Percentiles rank a stretch among this genome's conserved stretches.
These are phyloP conservation scores for Dryas iulia DNA, from an alignment of 1,140 invertebrate genomes.

Conservation along the genomic window DNA sequence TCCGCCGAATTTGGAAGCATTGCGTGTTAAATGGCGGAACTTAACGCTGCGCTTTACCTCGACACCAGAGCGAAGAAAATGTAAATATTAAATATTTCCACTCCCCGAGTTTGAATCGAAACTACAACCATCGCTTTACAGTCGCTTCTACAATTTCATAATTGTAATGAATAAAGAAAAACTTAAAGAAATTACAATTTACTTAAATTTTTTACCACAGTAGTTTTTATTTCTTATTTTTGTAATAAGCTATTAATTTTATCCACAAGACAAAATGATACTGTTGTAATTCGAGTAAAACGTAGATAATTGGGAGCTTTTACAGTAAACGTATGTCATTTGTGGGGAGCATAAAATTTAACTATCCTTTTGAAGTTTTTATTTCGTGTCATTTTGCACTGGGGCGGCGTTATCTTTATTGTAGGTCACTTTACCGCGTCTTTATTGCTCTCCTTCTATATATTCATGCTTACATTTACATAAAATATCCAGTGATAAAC, in stretches of 20 bases:
- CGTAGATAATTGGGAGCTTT: slow-evolving; percentile 3
- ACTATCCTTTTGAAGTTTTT: slow-evolving; percentile 19
- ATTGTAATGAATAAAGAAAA: too few relatives aligned
- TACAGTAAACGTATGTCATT: slow-evolving; percentile 7
- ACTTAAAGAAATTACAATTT: too few relatives aligned
- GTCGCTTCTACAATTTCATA: too few relatives aligned
- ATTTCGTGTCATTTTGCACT: slow-evolving; percentile 10
- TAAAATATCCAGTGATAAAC: not conserved
- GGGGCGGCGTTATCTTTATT: slow-evolving; percentile 14
- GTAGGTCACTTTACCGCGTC: slow-evolving; percentile 18
- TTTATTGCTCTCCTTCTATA: not conserved
- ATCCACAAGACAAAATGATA: not conserved
- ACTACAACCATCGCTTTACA: too few relatives aligned
- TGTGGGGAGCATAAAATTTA: slow-evolving; percentile 17
- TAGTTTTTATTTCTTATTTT: too few relatives aligned
- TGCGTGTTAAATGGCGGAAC: too few relatives aligned
- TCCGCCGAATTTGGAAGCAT: too few relatives aligned
- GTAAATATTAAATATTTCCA: too few relatives aligned
- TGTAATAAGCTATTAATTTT: not conserved
- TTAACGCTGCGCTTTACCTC: too few relatives aligned
- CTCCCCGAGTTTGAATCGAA: too few relatives aligned
- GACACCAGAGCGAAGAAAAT: too few relatives aligned
- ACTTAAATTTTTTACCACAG: too few relatives aligned
- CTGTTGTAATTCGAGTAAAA: slow-evolving; percentile 2
- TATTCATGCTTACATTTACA: not conserved